Conservation (phyloP, 2,888 invertebrate species). For the Podabrus alpinus region DNA sequence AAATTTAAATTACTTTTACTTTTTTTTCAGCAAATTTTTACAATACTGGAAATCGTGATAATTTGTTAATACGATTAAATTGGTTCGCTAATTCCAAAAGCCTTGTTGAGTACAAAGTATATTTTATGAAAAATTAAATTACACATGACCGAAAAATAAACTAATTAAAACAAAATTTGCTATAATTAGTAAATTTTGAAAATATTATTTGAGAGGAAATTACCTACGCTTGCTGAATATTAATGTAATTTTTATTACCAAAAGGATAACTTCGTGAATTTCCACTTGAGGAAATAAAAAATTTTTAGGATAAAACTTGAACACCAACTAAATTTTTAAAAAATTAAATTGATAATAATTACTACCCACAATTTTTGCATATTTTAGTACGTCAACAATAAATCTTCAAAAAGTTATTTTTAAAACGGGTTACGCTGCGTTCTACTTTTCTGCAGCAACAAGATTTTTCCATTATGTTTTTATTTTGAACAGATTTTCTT, state of each 20-base stretch:
- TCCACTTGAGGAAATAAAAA: neutral
- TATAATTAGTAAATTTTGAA: neutral
- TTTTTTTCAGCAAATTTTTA: neutral
- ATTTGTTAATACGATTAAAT: neutral
- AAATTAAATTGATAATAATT: neutral
- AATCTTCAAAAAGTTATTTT: slow-evolving; percentile 20
- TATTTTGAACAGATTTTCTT: slow-evolving; percentile 30
- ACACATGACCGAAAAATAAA: neutral
- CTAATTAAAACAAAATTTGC: neutral
- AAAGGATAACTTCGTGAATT: neutral
- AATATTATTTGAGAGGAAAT: neutral
- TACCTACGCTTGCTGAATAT: neutral
- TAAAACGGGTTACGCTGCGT: slow-evolving; percentile 18
- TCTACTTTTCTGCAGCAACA: slow-evolving; percentile 16
- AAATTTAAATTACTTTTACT: neutral
- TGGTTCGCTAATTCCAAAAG: neutral
- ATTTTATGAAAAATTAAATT: neutral
- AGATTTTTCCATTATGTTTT: slow-evolving; percentile 31
- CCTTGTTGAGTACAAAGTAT: neutral
- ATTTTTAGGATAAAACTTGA: neutral
- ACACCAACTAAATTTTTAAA: neutral
- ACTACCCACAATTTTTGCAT: neutral
- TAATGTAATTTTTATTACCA: neutral
- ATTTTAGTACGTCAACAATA: slow-evolving; percentile 6
- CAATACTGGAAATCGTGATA: neutral